phyloP scores from a whole-genome alignment of 2,797 vertebrate species.

The Otolemur crassicaudatus region DNA sequence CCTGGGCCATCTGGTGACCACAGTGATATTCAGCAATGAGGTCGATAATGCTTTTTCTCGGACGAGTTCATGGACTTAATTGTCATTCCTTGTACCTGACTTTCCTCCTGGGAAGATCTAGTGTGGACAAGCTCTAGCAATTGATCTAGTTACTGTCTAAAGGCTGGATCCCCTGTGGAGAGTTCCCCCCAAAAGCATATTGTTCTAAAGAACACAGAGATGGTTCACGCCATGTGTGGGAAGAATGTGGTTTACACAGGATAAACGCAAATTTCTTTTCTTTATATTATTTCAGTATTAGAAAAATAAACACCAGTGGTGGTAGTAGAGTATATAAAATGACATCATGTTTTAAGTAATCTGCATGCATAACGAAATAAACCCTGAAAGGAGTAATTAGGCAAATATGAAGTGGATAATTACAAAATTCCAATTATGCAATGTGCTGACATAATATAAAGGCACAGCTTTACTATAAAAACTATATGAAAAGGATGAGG shows the following conservation, averaged over 20 bases:
- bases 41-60: too few species aligned
- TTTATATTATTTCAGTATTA: not conserved
- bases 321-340: not conserved
- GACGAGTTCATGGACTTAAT: too few species aligned
- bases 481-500: not conserved
- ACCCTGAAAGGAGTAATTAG: conserved; percentile 33
- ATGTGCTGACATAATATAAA: not conserved
- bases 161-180: not conserved
- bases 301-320: not conserved
- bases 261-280: not conserved
- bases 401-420: conserved; percentile 45
- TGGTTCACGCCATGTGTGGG: not conserved
- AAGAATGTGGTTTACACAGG: not conserved
- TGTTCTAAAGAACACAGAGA: not conserved
- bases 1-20: too few species aligned
- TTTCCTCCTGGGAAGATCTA: not conserved
- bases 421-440: conserved; percentile 34
- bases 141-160: not conserved
- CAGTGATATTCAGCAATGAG: too few species aligned
- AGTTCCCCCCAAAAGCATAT: not conserved
- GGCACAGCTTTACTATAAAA: not conserved
- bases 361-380: not conserved
- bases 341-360: not conserved
- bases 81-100: not conserved
- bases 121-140: not conserved